Evolutionary conservation across 2,113 vertebrate species (phyloP), one percentile per base, ranked within the genome.

Genomic region (Thinocorus orbignyianus): DNA sequence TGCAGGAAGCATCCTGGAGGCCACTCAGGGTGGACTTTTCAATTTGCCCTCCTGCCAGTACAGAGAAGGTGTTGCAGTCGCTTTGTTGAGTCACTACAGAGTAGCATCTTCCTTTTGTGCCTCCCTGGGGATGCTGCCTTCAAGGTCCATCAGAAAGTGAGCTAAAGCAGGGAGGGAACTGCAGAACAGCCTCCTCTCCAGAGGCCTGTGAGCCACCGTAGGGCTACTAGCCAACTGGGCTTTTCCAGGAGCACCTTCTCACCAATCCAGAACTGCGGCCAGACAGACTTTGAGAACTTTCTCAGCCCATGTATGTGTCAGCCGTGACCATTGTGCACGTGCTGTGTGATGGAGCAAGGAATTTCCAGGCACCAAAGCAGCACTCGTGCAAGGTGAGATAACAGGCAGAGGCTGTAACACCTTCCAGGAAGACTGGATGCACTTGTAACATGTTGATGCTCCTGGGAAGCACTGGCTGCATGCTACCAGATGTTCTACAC

Each of bases 361-460:
- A 57, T 64, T 90, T 64, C 86, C 81, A 86, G 55, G 24, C 48
- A 0, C 33, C 66, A 41, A 46, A 83, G 52, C n/a, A 46, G 35
- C 19, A 4, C 19, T 49, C 1, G 1, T n/a, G 61, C 19, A 25
- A 49, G 20, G 6, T 7, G 14, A 68, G 81, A n/a, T 1, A 7
- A 74, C 18, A 7, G 15, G 62, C 49, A 86, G 86, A 62, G 76
- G 87, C 49, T 65, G 39, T 22, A 31, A 25, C 22, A 25, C n/a
- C 15, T 71, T 71, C 42, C 69, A 76, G 68, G 55, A 57, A 55
- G 54, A 15, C 23, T 74, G 66, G 69, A 52, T 10, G 61, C 15
- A n/a, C 16, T 6, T 12, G 26, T 31, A 39, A 64, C 1, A 0
- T 42, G 44, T 33, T 19, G 55, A 18, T 68, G 61, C 61, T 81